Conservation (phyloP, 2,888 invertebrate genomes). For the Tenthredo distinguenda region DNA sequence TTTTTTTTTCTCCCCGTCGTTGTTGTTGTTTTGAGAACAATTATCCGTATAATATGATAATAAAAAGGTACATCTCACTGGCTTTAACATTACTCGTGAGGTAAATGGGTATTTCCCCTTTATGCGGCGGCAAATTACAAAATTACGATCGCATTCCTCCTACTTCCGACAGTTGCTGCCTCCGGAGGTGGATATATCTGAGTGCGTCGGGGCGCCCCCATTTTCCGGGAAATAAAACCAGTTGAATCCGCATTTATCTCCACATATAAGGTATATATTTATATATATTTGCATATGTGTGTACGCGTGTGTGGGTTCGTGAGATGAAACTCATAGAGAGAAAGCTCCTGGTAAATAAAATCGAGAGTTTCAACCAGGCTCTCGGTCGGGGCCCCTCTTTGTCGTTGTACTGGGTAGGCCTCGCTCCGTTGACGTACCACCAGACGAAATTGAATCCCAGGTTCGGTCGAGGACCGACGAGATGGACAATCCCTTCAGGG, state of each 20-base stretch:
- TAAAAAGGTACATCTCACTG: neutral
- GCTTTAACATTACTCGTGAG: constrained; percentile 17
- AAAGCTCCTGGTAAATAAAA: constrained; percentile 3
- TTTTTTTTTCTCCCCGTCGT: neutral
- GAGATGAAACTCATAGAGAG: constrained; percentile 4
- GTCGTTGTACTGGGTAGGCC: too few species aligned
- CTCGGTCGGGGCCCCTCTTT: neutral
- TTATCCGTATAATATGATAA: neutral
- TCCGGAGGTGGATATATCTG: neutral
- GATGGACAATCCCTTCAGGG: constrained; percentile 35
- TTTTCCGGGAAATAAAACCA: constrained; percentile 13
- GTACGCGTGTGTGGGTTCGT: too few species aligned
- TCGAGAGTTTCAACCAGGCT: neutral
- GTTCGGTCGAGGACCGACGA: constrained; percentile 34
- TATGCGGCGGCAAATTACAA: constrained; percentile 42
- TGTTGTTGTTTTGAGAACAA: neutral
- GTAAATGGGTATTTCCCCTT: constrained; percentile 31
- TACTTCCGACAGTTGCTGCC: constrained; percentile 13
- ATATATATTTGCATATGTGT: neutral
- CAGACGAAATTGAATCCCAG: constrained; percentile 45
- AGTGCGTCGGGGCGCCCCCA: constrained; percentile 9
- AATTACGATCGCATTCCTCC: constrained; percentile 34
- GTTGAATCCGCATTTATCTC: constrained; percentile 29
- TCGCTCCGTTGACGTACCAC: neutral
- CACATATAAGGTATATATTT: neutral